Evolutionary conservation across 2,797 vertebrate species (phyloP).

Genomic region (Hydrophis major): DNA sequence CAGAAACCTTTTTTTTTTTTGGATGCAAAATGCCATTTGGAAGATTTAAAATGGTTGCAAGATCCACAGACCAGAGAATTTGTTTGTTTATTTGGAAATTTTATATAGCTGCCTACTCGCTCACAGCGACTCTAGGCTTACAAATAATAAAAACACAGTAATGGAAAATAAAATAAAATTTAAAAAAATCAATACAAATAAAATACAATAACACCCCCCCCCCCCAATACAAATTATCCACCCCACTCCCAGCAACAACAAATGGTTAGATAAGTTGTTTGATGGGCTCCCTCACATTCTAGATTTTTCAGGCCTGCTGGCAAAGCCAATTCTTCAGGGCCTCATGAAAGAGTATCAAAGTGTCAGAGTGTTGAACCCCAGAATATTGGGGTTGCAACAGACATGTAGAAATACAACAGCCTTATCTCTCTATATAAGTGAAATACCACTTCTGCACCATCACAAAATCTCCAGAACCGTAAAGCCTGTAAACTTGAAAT

Average conservation of each 20-base stretch:
- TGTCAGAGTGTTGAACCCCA: no score
- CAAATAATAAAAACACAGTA: not conserved
- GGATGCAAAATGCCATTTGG: not conserved
- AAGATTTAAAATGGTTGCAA: not conserved
- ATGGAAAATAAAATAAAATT: not conserved
- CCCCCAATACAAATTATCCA: no score
- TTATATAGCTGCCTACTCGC: not conserved
- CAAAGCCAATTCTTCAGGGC: no score
- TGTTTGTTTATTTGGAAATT: not conserved
- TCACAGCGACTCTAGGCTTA: not conserved
- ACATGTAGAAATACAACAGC: not conserved
- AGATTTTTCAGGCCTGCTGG: no score
- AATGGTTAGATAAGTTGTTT: not conserved
- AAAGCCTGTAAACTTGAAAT: no score
- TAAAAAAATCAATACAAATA: not conserved
- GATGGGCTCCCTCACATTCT: not conserved
- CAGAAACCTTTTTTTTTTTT: not conserved
- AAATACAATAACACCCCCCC: not conserved
- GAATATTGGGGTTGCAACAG: not conserved
- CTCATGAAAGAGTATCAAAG: no score
- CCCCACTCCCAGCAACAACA: not conserved
- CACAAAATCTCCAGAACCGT: no score
- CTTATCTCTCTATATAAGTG: not conserved
- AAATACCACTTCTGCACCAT: no score
- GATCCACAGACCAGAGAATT: not conserved